Evolutionary conservation across 2,113 vertebrate genomes (phyloP).

Genomic region (Excalfactoria chinensis): DNA sequence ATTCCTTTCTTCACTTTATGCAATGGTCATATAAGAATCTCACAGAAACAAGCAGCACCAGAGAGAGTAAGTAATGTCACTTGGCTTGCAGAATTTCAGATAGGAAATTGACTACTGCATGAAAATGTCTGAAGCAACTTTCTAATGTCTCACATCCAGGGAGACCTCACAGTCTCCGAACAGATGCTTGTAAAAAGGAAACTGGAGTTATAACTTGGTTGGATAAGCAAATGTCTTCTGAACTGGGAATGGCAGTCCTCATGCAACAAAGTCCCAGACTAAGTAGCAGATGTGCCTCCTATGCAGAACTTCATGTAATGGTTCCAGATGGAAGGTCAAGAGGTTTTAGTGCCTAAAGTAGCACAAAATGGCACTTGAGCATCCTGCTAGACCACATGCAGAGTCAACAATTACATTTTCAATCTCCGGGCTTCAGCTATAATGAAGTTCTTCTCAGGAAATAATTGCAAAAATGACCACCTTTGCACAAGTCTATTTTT

Average conservation of each 20-base stretch:
- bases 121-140: conserved; percentile 10
- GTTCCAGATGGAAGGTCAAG: conserved; percentile 48
- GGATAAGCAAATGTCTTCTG: conserved; percentile 53
- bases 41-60: neutral
- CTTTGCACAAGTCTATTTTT: neutral
- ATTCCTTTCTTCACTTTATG: neutral
- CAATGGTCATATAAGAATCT: neutral
- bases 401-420: neutral
- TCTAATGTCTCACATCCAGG: neutral
- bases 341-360: neutral
- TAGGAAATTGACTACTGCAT: neutral
- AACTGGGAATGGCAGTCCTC: neutral
- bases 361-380: neutral
- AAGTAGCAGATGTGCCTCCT: conserved; percentile 51
- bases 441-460: neutral
- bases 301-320: conserved; percentile 29
- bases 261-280: neutral
- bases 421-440: neutral
- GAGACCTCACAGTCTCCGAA: conserved; percentile 29
- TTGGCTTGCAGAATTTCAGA: neutral
- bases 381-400: neutral
- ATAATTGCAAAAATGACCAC: neutral
- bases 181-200: conserved; percentile 44
- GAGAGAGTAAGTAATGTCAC: neutral
- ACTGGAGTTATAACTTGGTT: conserved; percentile 35